Conservation (phyloP, 2,113 vertebrate genomes). For the Petrocephalus microphthalmus region DNA sequence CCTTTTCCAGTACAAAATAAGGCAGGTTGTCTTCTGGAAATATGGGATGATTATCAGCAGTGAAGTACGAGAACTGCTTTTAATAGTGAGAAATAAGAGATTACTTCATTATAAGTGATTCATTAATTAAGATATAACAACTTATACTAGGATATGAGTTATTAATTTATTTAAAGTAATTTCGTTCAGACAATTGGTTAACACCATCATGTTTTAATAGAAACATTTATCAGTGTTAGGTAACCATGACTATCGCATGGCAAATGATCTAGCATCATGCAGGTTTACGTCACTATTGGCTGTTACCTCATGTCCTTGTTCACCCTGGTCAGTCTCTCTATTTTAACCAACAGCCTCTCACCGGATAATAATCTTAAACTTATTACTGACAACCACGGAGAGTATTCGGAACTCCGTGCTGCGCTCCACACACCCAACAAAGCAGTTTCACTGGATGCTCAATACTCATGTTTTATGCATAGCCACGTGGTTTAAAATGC, state of each 20-base stretch:
- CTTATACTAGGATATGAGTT: not conserved
- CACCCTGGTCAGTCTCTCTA: not conserved
- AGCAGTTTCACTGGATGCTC: not conserved
- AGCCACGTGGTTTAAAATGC: not conserved
- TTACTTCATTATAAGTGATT: not conserved
- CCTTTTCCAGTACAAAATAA: not conserved
- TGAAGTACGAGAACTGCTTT: not conserved
- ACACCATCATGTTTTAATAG: not conserved
- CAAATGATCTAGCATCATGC: not conserved
- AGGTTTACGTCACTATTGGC: not conserved
- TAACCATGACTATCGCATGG: not conserved
- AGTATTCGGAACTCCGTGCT: not conserved
- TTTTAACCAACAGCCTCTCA: not conserved
- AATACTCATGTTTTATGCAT: not conserved
- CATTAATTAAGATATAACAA: no score
- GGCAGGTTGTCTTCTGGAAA: not conserved
- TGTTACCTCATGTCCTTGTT: not conserved
- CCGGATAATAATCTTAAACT: not conserved
- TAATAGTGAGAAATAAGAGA: not conserved
- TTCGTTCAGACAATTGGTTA: not conserved
- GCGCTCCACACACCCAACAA: not conserved
- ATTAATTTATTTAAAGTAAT: not conserved
- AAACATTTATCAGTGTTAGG: not conserved
- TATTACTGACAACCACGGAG: not conserved
- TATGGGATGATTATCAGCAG: not conserved